phyloP scores from a whole-genome alignment of 2,888 invertebrate species.

The Pharmacophagus antenor region DNA sequence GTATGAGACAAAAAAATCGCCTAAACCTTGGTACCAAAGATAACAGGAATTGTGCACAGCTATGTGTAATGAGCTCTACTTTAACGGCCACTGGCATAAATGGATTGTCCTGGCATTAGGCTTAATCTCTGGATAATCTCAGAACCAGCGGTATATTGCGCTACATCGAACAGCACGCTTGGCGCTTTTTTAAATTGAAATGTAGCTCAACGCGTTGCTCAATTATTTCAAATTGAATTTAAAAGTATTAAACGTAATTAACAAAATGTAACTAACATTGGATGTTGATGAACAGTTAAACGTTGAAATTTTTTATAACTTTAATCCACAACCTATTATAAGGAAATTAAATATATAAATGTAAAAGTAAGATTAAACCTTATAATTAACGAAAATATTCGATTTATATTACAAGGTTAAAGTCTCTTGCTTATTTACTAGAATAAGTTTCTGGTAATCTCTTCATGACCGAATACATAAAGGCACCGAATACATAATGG shows the following conservation, averaged over 20 bases:
- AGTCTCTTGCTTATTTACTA: too few relatives aligned
- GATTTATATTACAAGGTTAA: too few relatives aligned
- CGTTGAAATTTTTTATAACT: too few relatives aligned
- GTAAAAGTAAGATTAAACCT: too few relatives aligned
- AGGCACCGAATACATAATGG: too few relatives aligned
- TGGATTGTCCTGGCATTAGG: constrained; percentile 27
- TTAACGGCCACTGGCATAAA: constrained; percentile 18
- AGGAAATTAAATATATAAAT: too few relatives aligned
- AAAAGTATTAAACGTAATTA: background rate
- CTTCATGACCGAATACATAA: too few relatives aligned
- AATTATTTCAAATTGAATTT: background rate
- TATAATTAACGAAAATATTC: too few relatives aligned
- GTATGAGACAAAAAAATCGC: background rate
- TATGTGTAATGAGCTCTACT: constrained; percentile 25
- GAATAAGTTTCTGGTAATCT: too few relatives aligned
- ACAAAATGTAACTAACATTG: too few relatives aligned
- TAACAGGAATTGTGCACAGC: constrained; percentile 17
- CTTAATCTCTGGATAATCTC: constrained; percentile 29
- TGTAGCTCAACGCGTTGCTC: background rate
- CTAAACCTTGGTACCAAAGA: constrained; percentile 11
- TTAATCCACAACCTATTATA: too few relatives aligned
- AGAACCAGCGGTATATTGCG: background rate
- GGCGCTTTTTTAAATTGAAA: constrained; percentile 23
- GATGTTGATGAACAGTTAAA: too few relatives aligned
- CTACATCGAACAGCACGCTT: constrained; percentile 18